Percentiles rank a stretch among this genome's conserved stretches.
These are phyloP conservation scores for Furcifer pardalis DNA, from an alignment of 2,797 vertebrate species.

Conservation along the genomic window DNA sequence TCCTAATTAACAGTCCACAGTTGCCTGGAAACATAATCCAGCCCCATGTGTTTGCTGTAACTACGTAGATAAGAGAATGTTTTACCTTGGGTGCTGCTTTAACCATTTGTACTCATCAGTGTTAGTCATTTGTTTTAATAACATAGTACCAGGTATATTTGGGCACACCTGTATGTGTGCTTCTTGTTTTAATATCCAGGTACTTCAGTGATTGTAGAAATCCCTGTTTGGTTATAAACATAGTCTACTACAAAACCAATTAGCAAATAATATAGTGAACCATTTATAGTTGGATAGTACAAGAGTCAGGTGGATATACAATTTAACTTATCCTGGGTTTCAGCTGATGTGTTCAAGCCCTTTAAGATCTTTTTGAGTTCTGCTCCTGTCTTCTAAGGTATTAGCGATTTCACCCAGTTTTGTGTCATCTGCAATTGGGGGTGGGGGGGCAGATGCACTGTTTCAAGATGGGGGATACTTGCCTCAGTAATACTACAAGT, in stretches of 20 bases:
- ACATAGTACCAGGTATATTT: background rate
- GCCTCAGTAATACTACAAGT: too few relatives aligned
- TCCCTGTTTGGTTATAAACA: background rate
- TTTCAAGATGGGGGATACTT: too few relatives aligned
- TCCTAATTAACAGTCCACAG: constrained; percentile 33
- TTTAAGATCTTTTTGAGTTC: too few relatives aligned
- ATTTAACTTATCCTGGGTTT: too few relatives aligned
- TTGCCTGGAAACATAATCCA: constrained; percentile 36
- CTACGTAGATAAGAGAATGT: constrained; percentile 12
- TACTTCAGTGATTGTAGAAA: background rate
- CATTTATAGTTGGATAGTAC: too few relatives aligned
- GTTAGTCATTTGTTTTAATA: constrained; percentile 1
- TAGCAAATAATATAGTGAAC: background rate
- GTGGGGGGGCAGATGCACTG: too few relatives aligned
- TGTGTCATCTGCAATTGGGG: too few relatives aligned
- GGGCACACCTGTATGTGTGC: too few relatives aligned
- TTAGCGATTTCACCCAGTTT: too few relatives aligned
- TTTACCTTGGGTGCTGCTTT: background rate
- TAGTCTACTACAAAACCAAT: background rate
- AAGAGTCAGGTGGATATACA: too few relatives aligned
- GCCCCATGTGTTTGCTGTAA: background rate
- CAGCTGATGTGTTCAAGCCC: too few relatives aligned
- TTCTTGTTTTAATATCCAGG: constrained; percentile 8
- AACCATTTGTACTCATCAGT: background rate
- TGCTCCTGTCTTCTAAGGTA: too few relatives aligned